phyloP scores from a whole-genome alignment of 2,113 vertebrate species.

The Mungos mungo region DNA sequence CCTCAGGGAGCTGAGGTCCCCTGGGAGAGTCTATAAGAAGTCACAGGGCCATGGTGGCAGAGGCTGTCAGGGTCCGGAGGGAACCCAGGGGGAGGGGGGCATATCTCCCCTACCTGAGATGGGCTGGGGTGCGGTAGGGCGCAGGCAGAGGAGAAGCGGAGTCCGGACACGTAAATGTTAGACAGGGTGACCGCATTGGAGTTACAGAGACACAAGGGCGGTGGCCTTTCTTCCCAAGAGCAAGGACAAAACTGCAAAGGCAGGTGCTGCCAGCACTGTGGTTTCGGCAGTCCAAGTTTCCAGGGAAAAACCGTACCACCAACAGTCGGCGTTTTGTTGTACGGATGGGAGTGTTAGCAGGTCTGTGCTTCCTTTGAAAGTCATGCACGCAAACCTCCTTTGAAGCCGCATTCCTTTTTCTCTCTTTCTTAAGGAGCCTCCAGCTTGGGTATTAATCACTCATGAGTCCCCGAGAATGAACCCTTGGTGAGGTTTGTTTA shows the following conservation, averaged over 20 bases:
- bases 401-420: background rate
- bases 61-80: background rate
- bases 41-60: background rate
- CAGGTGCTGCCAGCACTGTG: background rate
- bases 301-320: background rate
- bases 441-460: background rate
- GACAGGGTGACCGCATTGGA: background rate
- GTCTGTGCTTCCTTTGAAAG: background rate
- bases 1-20: background rate
- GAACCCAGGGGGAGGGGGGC: background rate
- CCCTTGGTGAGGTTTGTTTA: background rate
- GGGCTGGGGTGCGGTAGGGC: background rate
- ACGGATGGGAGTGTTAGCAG: background rate
- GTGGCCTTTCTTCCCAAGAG: background rate
- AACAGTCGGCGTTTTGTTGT: background rate
- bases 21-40: background rate
- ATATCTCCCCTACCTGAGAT: background rate
- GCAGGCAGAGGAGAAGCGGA: background rate
- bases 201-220: background rate
- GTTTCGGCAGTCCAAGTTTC: background rate
- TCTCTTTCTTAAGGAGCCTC: background rate
- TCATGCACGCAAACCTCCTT: background rate
- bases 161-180: background rate
- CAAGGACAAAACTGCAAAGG: background rate
- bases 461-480: background rate